Percentiles rank a stretch among this genome's conserved stretches.
These are phyloP conservation scores for Heterotis niloticus DNA, from an alignment of 2,113 vertebrate species.

Conservation along the genomic window DNA sequence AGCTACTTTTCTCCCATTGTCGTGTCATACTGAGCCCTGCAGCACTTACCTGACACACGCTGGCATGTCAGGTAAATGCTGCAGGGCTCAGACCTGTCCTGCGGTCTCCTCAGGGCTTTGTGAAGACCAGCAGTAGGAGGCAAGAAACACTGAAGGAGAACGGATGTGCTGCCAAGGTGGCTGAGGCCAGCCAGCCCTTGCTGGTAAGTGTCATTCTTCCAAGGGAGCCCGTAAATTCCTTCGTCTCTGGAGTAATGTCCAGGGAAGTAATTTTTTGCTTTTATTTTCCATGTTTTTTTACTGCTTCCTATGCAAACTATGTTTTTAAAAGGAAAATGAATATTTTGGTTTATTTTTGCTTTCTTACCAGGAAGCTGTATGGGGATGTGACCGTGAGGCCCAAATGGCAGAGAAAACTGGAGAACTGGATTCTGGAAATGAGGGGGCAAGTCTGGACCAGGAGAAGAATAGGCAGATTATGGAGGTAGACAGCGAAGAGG, in stretches of 20 bases:
- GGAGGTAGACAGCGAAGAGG: background rate
- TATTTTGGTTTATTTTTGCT: background rate
- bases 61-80: background rate
- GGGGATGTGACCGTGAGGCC: background rate
- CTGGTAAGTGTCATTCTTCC: conserved; percentile 26
- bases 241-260: too few species aligned
- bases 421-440: conserved; percentile 35
- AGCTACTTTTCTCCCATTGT: too few species aligned
- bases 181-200: conserved; percentile 33
- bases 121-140: conserved; percentile 33
- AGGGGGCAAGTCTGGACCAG: background rate
- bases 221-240: background rate
- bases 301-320: background rate
- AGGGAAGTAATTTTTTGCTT: background rate
- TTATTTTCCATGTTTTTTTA: background rate
- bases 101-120: background rate
- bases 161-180: conserved; percentile 28
- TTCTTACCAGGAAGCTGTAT: background rate
- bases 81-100: background rate
- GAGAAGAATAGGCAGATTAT: background rate
- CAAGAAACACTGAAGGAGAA: conserved; percentile 27
- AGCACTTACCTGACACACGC: too few species aligned
- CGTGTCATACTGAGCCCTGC: too few species aligned
- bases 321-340: background rate
- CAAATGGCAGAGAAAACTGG: background rate